Conservation (phyloP, 2,113 vertebrate species). For the Apteryx owenii region DNA sequence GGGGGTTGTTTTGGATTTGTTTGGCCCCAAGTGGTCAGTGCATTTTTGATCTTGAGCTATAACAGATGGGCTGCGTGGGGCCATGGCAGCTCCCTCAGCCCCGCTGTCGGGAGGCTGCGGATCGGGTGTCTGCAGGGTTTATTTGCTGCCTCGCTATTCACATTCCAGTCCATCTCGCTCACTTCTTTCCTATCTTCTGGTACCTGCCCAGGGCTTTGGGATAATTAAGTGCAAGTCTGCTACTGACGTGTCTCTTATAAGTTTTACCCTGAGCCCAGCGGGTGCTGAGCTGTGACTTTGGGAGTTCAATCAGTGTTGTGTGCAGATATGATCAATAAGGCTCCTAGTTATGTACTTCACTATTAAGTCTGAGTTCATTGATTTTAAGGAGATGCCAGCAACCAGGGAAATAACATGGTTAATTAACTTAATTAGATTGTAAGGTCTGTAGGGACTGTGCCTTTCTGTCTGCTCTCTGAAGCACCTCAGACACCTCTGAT, state of each 20-base stretch:
- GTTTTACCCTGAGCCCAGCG: neutral
- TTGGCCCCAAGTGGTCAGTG: too few species aligned
- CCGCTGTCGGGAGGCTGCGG: neutral
- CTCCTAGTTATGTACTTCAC: slow-evolving; percentile 28
- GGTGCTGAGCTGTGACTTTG: neutral
- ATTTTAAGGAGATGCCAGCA: slow-evolving; percentile 45
- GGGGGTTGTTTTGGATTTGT: neutral
- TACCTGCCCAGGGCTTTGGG: neutral
- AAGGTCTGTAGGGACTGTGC: neutral
- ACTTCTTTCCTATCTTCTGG: neutral
- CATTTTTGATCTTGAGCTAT: too few species aligned
- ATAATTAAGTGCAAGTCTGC: neutral
- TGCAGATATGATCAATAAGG: slow-evolving; percentile 44
- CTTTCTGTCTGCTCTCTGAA: slow-evolving; percentile 12
- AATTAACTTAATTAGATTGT: slow-evolving; percentile 62
- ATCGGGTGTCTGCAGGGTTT: neutral
- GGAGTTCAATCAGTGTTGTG: neutral
- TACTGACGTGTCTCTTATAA: neutral
- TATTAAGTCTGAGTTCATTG: slow-evolving; percentile 35
- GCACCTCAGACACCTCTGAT: slow-evolving; percentile 3
- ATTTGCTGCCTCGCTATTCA: neutral
- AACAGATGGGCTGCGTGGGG: too few species aligned
- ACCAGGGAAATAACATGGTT: slow-evolving; percentile 47
- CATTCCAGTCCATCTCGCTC: neutral
- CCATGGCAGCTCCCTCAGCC: neutral